A percentile compares a stretch with the other conserved stretches of the same genome.
phyloP scores from a whole-genome alignment of 2,797 vertebrate species.

The Leuciscus waleckii region DNA sequence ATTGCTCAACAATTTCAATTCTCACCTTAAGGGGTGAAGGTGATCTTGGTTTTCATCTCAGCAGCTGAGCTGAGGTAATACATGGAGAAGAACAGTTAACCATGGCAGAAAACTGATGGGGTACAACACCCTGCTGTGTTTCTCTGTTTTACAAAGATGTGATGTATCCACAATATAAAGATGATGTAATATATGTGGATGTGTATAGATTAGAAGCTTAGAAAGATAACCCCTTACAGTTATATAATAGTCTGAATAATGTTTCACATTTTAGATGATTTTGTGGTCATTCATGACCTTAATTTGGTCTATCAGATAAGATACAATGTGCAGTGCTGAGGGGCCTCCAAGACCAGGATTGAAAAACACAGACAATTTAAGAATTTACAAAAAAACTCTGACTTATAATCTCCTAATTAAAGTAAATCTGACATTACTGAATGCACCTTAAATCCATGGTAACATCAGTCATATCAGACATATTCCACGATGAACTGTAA shows the following conservation, averaged over 20 bases:
- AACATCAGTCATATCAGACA: too few species aligned
- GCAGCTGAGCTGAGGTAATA: conserved; percentile 10
- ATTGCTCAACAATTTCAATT: conserved; percentile 22
- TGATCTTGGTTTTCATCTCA: conserved; percentile 11
- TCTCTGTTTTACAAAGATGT: background rate
- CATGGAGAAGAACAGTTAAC: background rate
- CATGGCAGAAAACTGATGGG: background rate
- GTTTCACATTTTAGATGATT: background rate
- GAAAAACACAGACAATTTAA: background rate
- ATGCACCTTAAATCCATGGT: too few species aligned
- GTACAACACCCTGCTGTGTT: background rate
- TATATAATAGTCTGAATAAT: background rate
- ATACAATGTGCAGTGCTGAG: background rate
- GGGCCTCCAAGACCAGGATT: background rate
- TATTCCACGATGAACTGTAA: background rate
- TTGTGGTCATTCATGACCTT: background rate
- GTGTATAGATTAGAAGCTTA: background rate
- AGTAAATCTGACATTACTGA: too few species aligned
- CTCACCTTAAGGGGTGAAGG: conserved; percentile 6
- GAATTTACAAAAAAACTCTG: too few species aligned
- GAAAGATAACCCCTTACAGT: background rate
- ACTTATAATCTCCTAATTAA: too few species aligned
- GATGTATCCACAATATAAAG: background rate
- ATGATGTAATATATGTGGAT: background rate
- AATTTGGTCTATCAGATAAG: background rate